Base-by-base conservation (phyloP, 2,888 invertebrate genomes). In the Limnephilus auricula region DNA sequence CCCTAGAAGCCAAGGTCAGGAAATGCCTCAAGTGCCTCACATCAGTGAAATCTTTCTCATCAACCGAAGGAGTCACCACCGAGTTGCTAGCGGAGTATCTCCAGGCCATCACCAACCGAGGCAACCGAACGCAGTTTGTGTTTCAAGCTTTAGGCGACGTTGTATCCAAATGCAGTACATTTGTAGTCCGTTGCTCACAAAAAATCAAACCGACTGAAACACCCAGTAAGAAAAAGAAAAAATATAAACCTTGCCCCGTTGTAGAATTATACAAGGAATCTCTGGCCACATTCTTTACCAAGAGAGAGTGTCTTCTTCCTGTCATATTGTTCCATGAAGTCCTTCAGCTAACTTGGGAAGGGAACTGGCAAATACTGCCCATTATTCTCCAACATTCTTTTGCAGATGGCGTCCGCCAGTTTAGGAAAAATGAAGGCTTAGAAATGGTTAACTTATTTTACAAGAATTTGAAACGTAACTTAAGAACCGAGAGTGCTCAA, bases 391-490 rank as follows among this genome's bases (percentile, higher is more conserved):
- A 96, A 37, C 96, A 96, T 94, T 95, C 97, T 90, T 97, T 98
- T 92, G 96, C 96, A 90, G 94, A 95, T 31, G 95, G 96, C 32
- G 96, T 97, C 3, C 95, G 97, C 92, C 96, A 97, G 50, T 98
- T 97, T 93, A 95, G 97, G 37, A 96, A 97, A 83, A 97, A 96
- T 92, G 97, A 98, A 95, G 97, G 97, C 0, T 94, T 97, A 1
- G 97, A 97, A 94, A 94, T 98, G 91, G 94, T 98, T 85, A 95
- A 95, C n/a, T 95, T 96, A 4, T 97, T 97, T 93, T 98, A 97
- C 94, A 95, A 96, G 87, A 96, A 97, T 93, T 94, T 96, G 25
- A 96, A 97, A 93, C 94, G 96, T 92, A 94, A 94, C 92, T 94
- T 95, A 79, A 94, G 96, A 50, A 93, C 92, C 30, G 92, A 92